Evolutionary conservation across 2,113 vertebrate species (phyloP).

Genomic region (Protobothrops flavoviridis): DNA sequence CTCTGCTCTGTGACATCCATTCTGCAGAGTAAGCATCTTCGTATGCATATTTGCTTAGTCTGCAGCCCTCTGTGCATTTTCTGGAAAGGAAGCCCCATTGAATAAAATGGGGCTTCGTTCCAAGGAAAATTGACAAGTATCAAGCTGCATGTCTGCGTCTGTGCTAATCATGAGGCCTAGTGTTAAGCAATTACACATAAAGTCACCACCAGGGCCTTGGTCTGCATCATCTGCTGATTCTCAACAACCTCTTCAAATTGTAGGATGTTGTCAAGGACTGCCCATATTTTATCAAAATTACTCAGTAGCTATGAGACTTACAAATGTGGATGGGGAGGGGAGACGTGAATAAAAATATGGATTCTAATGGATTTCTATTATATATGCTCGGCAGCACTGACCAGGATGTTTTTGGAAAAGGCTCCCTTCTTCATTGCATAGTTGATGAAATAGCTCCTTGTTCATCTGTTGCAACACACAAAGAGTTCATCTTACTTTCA

Average conservation of each 20-base stretch:
- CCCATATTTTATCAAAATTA: not conserved
- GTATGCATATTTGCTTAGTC: not conserved
- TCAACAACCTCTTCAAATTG: not conserved
- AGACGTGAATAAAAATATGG: not conserved
- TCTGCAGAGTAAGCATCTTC: not conserved
- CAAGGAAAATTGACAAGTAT: not conserved
- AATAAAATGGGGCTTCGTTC: not conserved
- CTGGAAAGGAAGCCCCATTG: not conserved
- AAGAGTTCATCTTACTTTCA: not conserved
- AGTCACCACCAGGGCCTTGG: not conserved
- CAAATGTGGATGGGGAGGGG: not conserved
- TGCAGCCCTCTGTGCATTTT: not conserved
- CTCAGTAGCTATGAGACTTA: not conserved
- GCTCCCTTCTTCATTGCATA: not conserved
- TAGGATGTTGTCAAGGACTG: not conserved
- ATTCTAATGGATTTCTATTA: not conserved
- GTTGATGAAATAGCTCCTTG: not conserved
- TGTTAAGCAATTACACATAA: not conserved
- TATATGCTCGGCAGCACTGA: not conserved
- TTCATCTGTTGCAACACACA: not conserved
- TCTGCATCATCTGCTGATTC: not conserved
- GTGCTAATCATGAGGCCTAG: not conserved
- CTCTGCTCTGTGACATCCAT: not conserved
- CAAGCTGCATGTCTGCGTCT: not conserved
- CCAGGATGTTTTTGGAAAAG: not conserved